Evolutionary conservation across 2,113 vertebrate species (phyloP).

Genomic region (Meriones unguiculatus): DNA sequence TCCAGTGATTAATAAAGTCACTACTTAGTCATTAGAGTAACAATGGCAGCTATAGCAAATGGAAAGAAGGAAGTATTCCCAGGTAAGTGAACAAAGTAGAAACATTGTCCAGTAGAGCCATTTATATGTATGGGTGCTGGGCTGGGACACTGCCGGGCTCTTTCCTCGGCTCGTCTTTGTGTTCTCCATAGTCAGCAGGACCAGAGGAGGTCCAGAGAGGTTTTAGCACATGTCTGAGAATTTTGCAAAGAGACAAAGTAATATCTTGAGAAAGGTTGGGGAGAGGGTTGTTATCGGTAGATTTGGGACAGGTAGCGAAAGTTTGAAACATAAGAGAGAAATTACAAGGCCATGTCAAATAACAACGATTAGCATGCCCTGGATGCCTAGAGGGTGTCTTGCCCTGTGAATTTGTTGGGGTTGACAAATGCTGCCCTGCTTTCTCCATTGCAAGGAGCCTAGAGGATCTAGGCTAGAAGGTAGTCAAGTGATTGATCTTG

Average conservation of each 20-base stretch:
- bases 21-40: background rate
- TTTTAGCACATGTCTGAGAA: background rate
- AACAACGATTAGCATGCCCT: too few relatives aligned
- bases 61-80: background rate
- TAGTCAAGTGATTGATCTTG: too few relatives aligned
- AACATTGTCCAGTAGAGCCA: too few relatives aligned
- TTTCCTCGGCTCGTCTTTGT: background rate
- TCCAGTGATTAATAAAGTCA: background rate
- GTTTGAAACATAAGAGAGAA: background rate
- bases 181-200: background rate
- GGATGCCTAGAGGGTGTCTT: background rate
- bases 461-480: background rate
- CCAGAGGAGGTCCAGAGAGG: background rate
- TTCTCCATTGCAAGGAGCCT: background rate
- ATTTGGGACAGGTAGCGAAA: background rate
- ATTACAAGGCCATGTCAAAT: background rate
- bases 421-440: accelerated
- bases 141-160: background rate
- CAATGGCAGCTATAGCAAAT: background rate
- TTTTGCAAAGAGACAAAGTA: background rate
- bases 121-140: too few relatives aligned
- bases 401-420: accelerated
- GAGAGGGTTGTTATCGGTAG: background rate
- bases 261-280: background rate
- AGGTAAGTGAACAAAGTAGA: background rate